A percentile compares a stretch with the other conserved stretches of the same genome.
phyloP scores from a whole-genome alignment of 2,888 invertebrate genomes.

The Drosophila paranaensis region DNA sequence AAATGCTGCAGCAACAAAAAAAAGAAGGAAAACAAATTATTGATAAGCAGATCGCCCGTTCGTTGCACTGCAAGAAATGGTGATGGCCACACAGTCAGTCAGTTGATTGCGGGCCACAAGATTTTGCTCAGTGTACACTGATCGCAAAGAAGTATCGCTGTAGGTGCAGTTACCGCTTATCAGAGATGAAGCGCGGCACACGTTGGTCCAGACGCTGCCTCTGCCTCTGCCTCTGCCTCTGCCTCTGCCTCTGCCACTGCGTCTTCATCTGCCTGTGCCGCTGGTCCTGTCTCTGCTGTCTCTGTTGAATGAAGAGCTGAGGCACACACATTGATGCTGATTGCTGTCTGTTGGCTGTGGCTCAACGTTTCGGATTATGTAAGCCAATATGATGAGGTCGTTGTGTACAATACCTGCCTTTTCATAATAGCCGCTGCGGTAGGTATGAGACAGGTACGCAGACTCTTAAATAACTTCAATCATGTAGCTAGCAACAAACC shows the following conservation, averaged over 20 bases:
- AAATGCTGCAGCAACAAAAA: conserved; percentile 57
- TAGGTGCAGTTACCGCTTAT: conserved; percentile 84
- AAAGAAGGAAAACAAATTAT: conserved; percentile 70
- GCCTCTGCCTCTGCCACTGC: neutral
- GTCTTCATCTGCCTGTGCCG: conserved; percentile 19
- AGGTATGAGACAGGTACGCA: conserved; percentile 43
- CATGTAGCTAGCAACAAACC: neutral
- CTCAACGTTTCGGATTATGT: conserved; percentile 62
- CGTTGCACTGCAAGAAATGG: conserved; percentile 66
- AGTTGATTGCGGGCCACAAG: conserved; percentile 11
- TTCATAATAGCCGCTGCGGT: conserved; percentile 57
- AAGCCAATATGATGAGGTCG: conserved; percentile 52
- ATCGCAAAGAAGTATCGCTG: conserved; percentile 67
- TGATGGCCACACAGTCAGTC: conserved; percentile 26
- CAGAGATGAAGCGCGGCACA: conserved; percentile 81
- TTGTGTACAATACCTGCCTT: conserved; percentile 51
- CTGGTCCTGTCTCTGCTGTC: conserved; percentile 19
- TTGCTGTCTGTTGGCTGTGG: conserved; percentile 59
- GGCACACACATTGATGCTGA: conserved; percentile 60
- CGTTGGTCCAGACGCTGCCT: conserved; percentile 67
- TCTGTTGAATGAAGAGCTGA: conserved; percentile 53
- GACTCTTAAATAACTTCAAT: conserved; percentile 19
- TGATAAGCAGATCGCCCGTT: conserved; percentile 74
- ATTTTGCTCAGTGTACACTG: conserved; percentile 63
- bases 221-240: too few relatives aligned